These are phyloP conservation scores for Hylyphantes graminicola DNA, from an alignment of 1,140 invertebrate species.

Conservation along the genomic window DNA sequence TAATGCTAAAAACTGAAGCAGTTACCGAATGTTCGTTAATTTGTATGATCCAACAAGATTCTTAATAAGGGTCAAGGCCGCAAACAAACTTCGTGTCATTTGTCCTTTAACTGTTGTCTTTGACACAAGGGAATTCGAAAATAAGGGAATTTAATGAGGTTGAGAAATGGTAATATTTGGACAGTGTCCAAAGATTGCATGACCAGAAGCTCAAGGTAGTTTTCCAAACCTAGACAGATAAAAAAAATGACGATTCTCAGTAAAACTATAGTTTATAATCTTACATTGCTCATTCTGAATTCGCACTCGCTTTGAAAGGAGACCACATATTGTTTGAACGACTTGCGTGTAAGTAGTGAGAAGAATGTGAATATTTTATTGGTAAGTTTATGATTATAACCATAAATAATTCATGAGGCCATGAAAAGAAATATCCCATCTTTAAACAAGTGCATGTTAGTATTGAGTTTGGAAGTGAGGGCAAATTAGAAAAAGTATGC, in stretches of 20 bases:
- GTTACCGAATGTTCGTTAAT: no score
- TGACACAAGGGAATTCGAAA: slow-evolving; percentile 14
- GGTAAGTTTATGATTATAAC: no score
- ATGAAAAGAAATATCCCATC: no score
- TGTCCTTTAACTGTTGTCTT: slow-evolving; percentile 1
- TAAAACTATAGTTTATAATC: slow-evolving; percentile 16
- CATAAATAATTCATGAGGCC: no score
- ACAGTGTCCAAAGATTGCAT: slow-evolving; percentile 25
- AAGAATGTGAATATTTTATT: slow-evolving; percentile 21
- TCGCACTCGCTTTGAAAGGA: neutral
- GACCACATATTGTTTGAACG: slow-evolving; percentile 1
- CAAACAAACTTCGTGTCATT: slow-evolving; percentile 12
- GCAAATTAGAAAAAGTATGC: no score
- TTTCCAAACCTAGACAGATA: slow-evolving; percentile 8
- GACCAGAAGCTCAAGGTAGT: neutral
- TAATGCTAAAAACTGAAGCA: no score
- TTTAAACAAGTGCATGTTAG: no score
- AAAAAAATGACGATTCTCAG: neutral
- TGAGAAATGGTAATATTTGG: slow-evolving; percentile 30
- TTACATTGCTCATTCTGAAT: slow-evolving; percentile 17
- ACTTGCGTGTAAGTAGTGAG: slow-evolving; percentile 3
- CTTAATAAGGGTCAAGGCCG: slow-evolving; percentile 20
- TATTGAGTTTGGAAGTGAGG: no score
- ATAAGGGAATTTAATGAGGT: slow-evolving; percentile 28
- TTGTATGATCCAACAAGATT: neutral